Evolutionary conservation across 2,113 vertebrate species (phyloP).

Genomic region (Periophthalmus modestus): DNA sequence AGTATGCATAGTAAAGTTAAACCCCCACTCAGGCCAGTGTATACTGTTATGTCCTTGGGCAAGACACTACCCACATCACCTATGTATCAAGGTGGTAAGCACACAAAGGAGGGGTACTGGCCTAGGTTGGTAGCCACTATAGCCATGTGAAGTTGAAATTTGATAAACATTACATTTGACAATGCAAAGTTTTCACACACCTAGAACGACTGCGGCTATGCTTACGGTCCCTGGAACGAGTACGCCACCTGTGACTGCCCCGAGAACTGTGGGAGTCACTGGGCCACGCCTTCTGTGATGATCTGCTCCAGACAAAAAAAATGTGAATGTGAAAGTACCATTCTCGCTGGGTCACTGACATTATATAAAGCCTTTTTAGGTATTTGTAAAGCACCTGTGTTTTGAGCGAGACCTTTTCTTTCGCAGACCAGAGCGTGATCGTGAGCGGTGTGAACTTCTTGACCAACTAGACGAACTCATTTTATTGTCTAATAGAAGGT

Average conservation of each 20-base stretch:
- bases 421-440: slow-evolving; percentile 82
- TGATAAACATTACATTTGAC: background rate
- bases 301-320: slow-evolving; percentile 72
- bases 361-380: background rate
- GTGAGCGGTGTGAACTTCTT: slow-evolving; percentile 78
- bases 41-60: too few relatives aligned
- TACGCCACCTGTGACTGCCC: slow-evolving; percentile 82
- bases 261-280: slow-evolving; percentile 81
- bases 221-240: slow-evolving; percentile 85
- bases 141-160: background rate
- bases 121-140: too few relatives aligned
- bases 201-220: slow-evolving; percentile 84
- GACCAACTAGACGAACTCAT: slow-evolving; percentile 76
- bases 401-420: slow-evolving; percentile 89
- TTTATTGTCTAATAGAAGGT: slow-evolving; percentile 66
- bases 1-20: too few relatives aligned
- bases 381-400: slow-evolving; percentile 77
- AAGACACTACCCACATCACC: too few relatives aligned
- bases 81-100: too few relatives aligned
- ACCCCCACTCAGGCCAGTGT: too few relatives aligned
- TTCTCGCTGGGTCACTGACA: too few relatives aligned
- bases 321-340: background rate
- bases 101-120: too few relatives aligned
- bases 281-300: slow-evolving; percentile 79
- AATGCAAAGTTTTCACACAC: slow-evolving; percentile 56